Evolutionary conservation across 2,888 invertebrate genomes (phyloP).

Genomic region (Caenorhabditis sp.): DNA sequence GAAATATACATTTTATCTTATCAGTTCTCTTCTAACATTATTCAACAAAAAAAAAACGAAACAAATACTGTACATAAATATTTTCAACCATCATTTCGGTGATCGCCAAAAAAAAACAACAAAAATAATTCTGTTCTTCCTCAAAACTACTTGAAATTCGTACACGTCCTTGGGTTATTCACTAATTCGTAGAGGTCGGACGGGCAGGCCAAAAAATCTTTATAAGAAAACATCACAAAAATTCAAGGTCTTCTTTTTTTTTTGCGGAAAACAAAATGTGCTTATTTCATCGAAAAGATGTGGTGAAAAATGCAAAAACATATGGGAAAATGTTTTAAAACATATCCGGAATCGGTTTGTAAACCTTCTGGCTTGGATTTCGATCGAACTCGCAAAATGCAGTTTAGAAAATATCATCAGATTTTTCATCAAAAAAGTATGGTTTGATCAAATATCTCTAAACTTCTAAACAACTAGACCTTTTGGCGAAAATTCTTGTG

Average conservation of each 20-base stretch:
- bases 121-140: neutral
- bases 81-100: neutral
- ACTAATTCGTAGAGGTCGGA: constrained; percentile 3
- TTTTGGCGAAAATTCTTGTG: too few species aligned
- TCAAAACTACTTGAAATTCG: constrained; percentile 4
- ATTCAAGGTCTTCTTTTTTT: neutral
- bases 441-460: too few species aligned
- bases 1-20: neutral
- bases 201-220: neutral
- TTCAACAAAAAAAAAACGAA: neutral
- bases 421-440: too few species aligned
- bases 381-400: neutral
- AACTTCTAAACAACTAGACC: too few species aligned
- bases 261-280: neutral
- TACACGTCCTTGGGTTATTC: constrained; percentile 1
- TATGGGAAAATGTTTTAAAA: neutral
- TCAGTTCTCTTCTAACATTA: neutral
- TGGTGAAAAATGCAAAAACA: neutral
- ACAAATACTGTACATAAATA: neutral
- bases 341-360: neutral
- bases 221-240: neutral
- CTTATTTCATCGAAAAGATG: neutral
- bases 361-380: neutral
- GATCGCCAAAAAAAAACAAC: neutral
- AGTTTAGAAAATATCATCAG: too few species aligned